Base-by-base conservation (phyloP, 2,888 invertebrate species). In the Trileptium ribeirensis region DNA sequence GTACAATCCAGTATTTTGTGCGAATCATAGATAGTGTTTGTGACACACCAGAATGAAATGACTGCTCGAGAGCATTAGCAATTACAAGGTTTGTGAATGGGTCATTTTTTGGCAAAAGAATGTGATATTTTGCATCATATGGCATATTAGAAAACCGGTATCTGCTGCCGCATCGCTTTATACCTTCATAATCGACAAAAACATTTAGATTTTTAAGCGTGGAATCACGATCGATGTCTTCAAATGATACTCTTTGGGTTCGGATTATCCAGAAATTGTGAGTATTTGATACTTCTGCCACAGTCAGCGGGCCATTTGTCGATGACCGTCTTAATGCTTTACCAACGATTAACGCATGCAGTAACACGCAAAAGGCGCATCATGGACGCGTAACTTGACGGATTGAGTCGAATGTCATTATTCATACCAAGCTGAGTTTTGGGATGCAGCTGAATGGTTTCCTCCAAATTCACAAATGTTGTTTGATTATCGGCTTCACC, bases 1-100 rank as follows among this genome's bases (percentile, higher is more conserved):
- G 34, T 36, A 34, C 29, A 37, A 77, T 77, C 77, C 77, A 77
- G 38, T 77, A 77, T 37, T 34, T 37, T 77, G 33, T 37, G 3
- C 77, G 77, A 34, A 77, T 15, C n/a, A n/a, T n/a, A 77, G 34
- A n/a, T n/a, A 77, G 37, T 15, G 77, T 77, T 36, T 77, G 77
- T 37, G 33, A 34, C 37, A 77, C 77, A n/a, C 77, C 77, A n/a
- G 3, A n/a, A 37, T 77, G 77, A 24, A 77, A 29, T 51, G 51
- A 51, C 24, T 51, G 51, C 24, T 51, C 51, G 24, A 15, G 51
- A 24, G 51, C 51, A 51, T 51, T 51, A 51, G 51, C 24, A 24
- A 51, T 51, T 24, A 51, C 51, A 24, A 51, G 51, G 51, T 51
- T 24, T 51, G 51, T 51, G 8, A 51, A 51, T 51, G 51, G 51